phyloP scores from a whole-genome alignment of 2,797 vertebrate species.

The Typhlichthys eigenmanni region DNA sequence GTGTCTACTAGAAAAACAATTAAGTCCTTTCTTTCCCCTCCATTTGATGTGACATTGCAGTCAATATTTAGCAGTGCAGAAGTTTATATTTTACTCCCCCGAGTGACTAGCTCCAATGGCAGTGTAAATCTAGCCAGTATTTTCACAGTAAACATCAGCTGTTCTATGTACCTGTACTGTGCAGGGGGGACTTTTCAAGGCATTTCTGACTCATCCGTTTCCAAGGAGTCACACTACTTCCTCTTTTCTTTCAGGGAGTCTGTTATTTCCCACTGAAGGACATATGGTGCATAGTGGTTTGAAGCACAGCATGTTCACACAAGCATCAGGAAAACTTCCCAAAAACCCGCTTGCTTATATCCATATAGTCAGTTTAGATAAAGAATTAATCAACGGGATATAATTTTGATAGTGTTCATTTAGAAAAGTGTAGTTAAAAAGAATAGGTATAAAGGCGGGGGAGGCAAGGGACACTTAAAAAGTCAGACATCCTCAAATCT shows the following conservation, averaged over 20 bases:
- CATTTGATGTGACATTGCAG: conserved; percentile 14
- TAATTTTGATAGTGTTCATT: neutral
- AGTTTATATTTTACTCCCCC: neutral
- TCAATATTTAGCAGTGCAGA: neutral
- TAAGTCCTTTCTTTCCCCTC: no score
- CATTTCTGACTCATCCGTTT: conserved; percentile 10
- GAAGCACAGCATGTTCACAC: no score
- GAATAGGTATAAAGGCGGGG: neutral
- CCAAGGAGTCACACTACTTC: conserved; percentile 4
- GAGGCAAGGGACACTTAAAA: neutral
- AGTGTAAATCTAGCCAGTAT: conserved; percentile 11
- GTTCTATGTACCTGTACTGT: conserved; percentile 16
- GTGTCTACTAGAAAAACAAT: neutral
- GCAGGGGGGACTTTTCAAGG: conserved; percentile 37
- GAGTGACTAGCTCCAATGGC: conserved; percentile 29
- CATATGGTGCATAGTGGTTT: no score
- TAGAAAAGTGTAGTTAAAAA: neutral
- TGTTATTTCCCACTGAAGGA: no score
- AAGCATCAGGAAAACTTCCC: no score
- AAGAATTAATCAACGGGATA: neutral
- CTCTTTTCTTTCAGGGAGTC: no score
- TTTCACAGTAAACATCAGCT: conserved; percentile 44
- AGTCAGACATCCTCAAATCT: conserved; percentile 16
- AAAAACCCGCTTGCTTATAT: neutral
- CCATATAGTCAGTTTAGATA: neutral